Base-by-base conservation (phyloP, 2,888 invertebrate species). In the Desoria tigrina region DNA sequence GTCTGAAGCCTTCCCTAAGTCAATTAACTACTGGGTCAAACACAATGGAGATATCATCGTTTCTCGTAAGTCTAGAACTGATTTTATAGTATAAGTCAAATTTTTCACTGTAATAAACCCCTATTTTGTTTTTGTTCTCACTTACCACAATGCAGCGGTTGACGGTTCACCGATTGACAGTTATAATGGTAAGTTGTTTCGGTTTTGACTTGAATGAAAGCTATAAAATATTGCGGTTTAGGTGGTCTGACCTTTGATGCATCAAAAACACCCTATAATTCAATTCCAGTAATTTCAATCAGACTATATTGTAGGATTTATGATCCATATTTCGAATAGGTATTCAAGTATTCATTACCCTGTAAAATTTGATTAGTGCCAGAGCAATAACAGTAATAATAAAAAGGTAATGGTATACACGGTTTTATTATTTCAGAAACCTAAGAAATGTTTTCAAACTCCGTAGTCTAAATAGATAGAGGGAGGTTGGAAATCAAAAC, bases 1-100 rank as follows among this genome's bases (percentile, higher is more conserved):
- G 78, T 90, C 90, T 1, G 92, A 92, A 77, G 92, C 91, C 1
- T 90, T 85, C 80, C 92, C 92, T 2, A 90, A 89, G 79, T 90
- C 92, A 32, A 90, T 92, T 75, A 92, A 90, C 81, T 92, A 92
- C 79, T 92, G 92, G 92, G 87, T 87, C 60, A 84, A 87, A 76
- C 88, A 88, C 77, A 82, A 81, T 64, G 89, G 89, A 37, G 89
- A 89, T 78, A 90, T 90, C 71, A 81, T 84, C 61, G 87, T 89
- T 63, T 86, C 88, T 77, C 88, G 90, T 90, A 61, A 59, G 50
- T 39, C 14, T n/a, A 45, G 45, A 6, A 9, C 45, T 6, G 45
- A 3, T 45, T 32, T 32, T 7, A 45, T 45, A 18, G 45, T 11
- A 39, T 16, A 39, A 39, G 9, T 16, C 39, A 11, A 39, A 11